A percentile compares a stretch with the other conserved stretches of the same genome.
These are phyloP conservation scores for Agrochola lychnidis DNA, from an alignment of 2,888 invertebrate genomes.

Conservation along the genomic window DNA sequence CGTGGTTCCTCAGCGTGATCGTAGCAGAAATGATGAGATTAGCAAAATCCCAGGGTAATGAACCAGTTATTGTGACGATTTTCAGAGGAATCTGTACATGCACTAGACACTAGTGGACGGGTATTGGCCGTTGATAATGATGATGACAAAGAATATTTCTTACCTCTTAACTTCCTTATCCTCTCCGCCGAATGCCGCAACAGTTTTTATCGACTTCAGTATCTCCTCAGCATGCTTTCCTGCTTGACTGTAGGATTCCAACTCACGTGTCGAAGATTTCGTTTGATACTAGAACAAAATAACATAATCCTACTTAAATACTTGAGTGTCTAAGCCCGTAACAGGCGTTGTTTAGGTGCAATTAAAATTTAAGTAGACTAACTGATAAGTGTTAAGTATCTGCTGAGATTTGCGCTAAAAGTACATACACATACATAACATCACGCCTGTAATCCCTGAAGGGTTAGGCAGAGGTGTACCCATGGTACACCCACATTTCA, in stretches of 20 bases:
- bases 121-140: background rate
- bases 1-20: background rate
- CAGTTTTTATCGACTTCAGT: constrained; percentile 93
- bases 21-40: background rate
- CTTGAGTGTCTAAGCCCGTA: background rate
- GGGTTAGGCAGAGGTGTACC: no score
- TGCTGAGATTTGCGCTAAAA: background rate
- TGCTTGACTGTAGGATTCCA: constrained; percentile 94
- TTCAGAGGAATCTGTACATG: background rate
- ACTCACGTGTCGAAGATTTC: constrained; percentile 92
- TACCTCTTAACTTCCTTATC: constrained; percentile 93
- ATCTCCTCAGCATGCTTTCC: constrained; percentile 95
- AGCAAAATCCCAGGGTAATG: no score
- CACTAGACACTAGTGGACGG: background rate
- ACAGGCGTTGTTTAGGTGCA: constrained; percentile 21
- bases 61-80: background rate
- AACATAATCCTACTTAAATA: constrained; percentile 17
- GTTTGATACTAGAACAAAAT: constrained; percentile 89
- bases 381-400: constrained; percentile 8
- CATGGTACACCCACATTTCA: no score
- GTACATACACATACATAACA: no score
- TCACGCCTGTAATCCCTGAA: no score
- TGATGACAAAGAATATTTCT: background rate
- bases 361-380: constrained; percentile 15
- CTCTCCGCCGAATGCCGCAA: constrained; percentile 94